These are phyloP conservation scores for Corydoras maculifer DNA, from an alignment of 2,113 vertebrate genomes.

Conservation along the genomic window DNA sequence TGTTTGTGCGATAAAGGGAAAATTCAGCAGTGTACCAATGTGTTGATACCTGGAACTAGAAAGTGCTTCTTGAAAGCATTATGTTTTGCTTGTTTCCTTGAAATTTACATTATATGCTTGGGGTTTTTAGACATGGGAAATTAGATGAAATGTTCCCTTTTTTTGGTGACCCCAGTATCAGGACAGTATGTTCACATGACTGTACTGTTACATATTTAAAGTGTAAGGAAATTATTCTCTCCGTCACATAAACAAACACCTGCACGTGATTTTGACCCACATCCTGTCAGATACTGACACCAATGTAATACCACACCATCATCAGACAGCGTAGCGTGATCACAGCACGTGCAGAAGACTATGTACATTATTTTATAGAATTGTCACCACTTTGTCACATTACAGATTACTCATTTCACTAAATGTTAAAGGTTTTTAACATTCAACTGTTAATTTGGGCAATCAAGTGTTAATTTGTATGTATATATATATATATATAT, in stretches of 20 bases:
- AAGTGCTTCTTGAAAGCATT: no score
- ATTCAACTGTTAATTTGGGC: no score
- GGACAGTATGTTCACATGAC: not conserved
- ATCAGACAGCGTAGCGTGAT: not conserved
- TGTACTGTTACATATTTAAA: constrained; percentile 18
- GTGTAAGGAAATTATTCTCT: not conserved
- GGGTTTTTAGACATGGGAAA: no score
- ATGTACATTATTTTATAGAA: not conserved
- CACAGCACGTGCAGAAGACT: not conserved
- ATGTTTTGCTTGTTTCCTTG: not conserved
- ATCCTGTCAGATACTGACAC: not conserved
- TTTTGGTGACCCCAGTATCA: not conserved
- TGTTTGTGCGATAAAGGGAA: not conserved
- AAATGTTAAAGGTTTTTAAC: no score
- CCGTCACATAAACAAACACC: not conserved
- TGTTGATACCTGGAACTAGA: constrained; percentile 6
- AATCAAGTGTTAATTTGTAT: no score
- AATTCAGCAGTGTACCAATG: not conserved
- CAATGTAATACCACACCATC: constrained; percentile 2
- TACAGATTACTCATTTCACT: no score
- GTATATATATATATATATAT: no score
- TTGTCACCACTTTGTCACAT: no score
- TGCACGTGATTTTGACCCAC: not conserved
- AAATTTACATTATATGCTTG: not conserved
- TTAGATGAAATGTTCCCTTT: no score